Evolutionary conservation across 2,113 vertebrate genomes (phyloP), one percentile per base, ranked within the genome.

Genomic region (Lepidothrix coronata): DNA sequence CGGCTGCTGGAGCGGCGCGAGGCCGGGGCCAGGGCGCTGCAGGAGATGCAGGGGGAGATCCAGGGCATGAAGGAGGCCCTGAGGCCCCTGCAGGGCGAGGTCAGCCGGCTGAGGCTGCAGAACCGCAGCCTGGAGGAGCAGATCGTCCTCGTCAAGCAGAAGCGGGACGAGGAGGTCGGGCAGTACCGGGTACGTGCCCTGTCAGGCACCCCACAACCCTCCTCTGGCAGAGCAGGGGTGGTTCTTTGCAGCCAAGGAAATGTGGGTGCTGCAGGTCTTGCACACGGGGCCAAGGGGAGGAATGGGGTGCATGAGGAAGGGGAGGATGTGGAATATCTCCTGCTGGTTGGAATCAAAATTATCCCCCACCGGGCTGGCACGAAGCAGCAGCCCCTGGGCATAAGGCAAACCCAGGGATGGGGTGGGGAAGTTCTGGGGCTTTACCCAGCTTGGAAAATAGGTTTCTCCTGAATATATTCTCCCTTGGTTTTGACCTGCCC

Each of bases 41-140:
- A 97, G 90, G 98, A 98, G 91, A 97, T 98, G 39, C 98, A 98
- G 88, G 98, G 98, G 0, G 98, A 99, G 94, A 95, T 98, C 62
- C 98, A 98, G 77, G 98, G 97, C 51, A 98, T 99, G 91, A 98
- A 93, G 96, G 97, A 97, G 76, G 98, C 98, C 37, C 95, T 99
- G 76, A 94, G 97, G 67, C 99, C 99, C 12, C 61, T 99, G 59
- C 98, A 97, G 88, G 98, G 98, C 7, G 98, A 99, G 96, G 98
- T 95, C 62, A 98, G 97, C 95, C 97, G 94, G 63, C 97, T 99
- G 87, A 85, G 89, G 30, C 96, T 99, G 85, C 98, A 99, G 84
- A 99, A 98, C 70, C 96, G 97, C 65, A 98, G 98, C 95, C 97
- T 99, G 96, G 98, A 99, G 95, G 98, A 99, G 95, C 98, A 99